Evolutionary conservation across 53 echinoderm and acorn worm species (phyloP).

Genomic region (Mesocentrotus franciscanus): DNA sequence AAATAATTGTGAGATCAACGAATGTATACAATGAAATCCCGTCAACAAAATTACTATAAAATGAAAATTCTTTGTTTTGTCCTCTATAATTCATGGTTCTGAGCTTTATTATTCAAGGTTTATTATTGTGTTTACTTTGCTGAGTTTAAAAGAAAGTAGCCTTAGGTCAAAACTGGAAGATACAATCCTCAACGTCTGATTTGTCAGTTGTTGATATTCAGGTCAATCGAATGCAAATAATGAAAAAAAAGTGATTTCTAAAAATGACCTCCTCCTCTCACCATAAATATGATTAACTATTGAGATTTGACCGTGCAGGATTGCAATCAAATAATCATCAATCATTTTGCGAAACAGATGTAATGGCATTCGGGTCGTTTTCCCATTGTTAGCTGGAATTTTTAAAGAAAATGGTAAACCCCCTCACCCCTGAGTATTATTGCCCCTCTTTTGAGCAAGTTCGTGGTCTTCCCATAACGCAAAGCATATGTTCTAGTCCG

Average conservation of each 20-base stretch:
- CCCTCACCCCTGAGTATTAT: neutral
- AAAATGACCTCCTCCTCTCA: neutral
- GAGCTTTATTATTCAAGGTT: neutral
- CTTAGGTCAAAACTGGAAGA: neutral
- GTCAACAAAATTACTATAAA: neutral
- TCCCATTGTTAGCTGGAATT: neutral
- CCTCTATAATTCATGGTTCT: neutral
- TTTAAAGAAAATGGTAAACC: neutral
- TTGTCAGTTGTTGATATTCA: neutral
- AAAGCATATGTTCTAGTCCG: neutral
- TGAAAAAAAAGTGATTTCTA: neutral
- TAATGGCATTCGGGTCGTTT: neutral
- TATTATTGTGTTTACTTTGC: neutral
- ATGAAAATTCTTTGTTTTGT: neutral
- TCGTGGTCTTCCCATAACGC: neutral
- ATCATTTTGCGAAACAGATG: constrained; percentile 21
- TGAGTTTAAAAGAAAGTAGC: neutral
- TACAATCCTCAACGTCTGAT: neutral
- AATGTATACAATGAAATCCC: neutral
- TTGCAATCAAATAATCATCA: constrained; percentile 8
- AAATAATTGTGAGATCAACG: neutral
- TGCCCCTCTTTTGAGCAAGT: neutral
- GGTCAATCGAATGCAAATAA: neutral
- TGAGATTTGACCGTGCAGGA: constrained; percentile 8
- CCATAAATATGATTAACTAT: constrained; percentile 18